Base-by-base conservation (phyloP, 2,888 invertebrate species). In the Atethmia centrago region DNA sequence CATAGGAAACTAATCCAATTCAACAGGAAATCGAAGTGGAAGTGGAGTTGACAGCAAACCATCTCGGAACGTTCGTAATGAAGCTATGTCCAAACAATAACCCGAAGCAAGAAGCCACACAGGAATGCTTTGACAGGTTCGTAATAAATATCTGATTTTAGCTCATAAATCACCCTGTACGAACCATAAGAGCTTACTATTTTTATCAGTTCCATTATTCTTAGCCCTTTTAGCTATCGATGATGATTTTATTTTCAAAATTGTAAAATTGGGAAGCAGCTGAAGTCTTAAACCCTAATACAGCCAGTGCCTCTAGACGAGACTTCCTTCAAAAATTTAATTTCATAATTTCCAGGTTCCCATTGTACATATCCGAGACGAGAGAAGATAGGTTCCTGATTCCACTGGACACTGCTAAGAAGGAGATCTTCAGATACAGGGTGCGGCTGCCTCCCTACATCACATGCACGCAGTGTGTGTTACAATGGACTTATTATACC, bases 401-500 rank as follows among this genome's bases (percentile, higher is more conserved):
- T 79, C 98, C 98, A 0, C 93, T 97, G 75, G 97, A 98, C 86
- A 97, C 97, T 5, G 97, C 97, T 66, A 98, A 98, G 94, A 97
- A 97, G 90, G 97, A 96, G 76, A 94, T 94, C 74, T 96, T 96
- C 87, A 97, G 97, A 72, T 98, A 98, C 92, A 97, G 97, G 81
- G 98, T 99, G 0, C 97, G 97, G 5, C 95, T 99, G 66, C 99
- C 99, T 0, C 96, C 98, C 0, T 98, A 98, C 88, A 93, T 99
- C 4, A 98, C 98, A 0, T 99, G 99, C 89, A 97, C 98, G 0
- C 98, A 98, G 88, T 99, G 99, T 90, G 98, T 99, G 8, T 92
- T 99, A n/a, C 99, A 99, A 91, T 99, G 99, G 99, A 98, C 98
- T 74, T 99, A 99, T 92, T 98, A 98, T 86, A 98, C 99, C 74